Conservation (phyloP, 2,888 invertebrate species). For the Abrostola triplasia region DNA sequence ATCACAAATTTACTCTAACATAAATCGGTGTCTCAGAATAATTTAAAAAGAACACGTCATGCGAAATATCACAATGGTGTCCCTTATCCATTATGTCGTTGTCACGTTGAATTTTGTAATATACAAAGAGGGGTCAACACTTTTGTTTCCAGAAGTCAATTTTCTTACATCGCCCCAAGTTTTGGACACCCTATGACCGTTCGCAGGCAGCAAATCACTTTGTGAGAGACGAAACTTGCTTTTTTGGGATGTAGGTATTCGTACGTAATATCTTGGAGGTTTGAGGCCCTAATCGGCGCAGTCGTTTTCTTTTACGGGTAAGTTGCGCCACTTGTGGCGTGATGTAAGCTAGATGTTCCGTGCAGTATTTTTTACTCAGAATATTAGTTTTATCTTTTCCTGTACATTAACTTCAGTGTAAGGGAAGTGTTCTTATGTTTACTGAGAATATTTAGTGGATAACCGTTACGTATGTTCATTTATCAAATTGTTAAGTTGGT, state of each 20-base stretch:
- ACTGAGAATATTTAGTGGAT: background rate
- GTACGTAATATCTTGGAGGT: constrained; percentile 13
- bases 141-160: constrained; percentile 26
- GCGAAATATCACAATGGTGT: too few species aligned
- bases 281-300: constrained; percentile 16
- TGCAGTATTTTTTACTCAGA: background rate
- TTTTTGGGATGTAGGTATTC: constrained; percentile 23
- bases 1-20: too few species aligned
- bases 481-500: too few species aligned
- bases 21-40: too few species aligned
- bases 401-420: background rate
- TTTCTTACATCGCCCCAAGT: constrained; percentile 14
- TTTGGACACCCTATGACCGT: constrained; percentile 23
- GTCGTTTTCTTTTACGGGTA: constrained; percentile 21
- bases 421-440: background rate
- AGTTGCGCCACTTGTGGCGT: background rate
- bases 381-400: background rate
- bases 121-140: constrained; percentile 7
- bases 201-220: constrained; percentile 27
- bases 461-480: too few species aligned
- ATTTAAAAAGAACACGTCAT: too few species aligned
- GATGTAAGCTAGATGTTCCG: constrained; percentile 14
- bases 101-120: too few species aligned
- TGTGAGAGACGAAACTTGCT: constrained; percentile 8
- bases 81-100: too few species aligned